Evolutionary conservation across 2,113 vertebrate genomes (phyloP), one percentile per base, ranked within the genome.

Genomic region (Odontophorus gujanensis): DNA sequence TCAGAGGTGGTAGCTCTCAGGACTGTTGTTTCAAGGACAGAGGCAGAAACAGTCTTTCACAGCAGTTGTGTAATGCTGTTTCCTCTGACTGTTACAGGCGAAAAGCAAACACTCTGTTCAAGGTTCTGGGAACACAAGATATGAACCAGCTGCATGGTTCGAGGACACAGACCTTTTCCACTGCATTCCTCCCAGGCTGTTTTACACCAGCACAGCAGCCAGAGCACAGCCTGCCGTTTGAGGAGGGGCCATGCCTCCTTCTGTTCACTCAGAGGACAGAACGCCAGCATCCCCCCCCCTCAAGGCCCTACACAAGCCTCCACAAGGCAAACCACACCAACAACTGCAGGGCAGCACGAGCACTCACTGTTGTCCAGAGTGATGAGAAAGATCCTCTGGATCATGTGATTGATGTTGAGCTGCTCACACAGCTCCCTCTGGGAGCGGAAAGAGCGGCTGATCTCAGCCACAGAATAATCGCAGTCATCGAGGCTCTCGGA

Each of bases 371-470:
- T 99, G 94, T 99, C 99, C 50, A 99, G 96, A 22, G 99, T 99
- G 96, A 99, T 99, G 74, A 99, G 99, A 91, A 99, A 99, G 96
- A 99, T 99, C 88, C 99, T 98, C 96, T 99, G 99, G 95, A 99
- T 99, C 99, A 99, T 99, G 98, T 99, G 99, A 97, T 99, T 99
- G 98, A 99, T 98, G 95, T 99, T 99, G 97, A 99, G 99, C 96
- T 99, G 99, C 90, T 99, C 99, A 51, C 99, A 99, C 66, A 99
- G 98, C 96, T 99, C 99, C 92, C 99, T 98, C 57, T 98, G 98
- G 16, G 99, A 99, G 57, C 99, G 98, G 97, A 99, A 99, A 1
- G 99, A 99, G 77, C 99, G 99, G 96, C 98, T 99, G 94, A 99
- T 99, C 97, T 99, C 99, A 3, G 99, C 98, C 97, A 99, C 98